phyloP scores from a whole-genome alignment of 1,140 invertebrate species.

The Pogonomyrmex barbatus region DNA sequence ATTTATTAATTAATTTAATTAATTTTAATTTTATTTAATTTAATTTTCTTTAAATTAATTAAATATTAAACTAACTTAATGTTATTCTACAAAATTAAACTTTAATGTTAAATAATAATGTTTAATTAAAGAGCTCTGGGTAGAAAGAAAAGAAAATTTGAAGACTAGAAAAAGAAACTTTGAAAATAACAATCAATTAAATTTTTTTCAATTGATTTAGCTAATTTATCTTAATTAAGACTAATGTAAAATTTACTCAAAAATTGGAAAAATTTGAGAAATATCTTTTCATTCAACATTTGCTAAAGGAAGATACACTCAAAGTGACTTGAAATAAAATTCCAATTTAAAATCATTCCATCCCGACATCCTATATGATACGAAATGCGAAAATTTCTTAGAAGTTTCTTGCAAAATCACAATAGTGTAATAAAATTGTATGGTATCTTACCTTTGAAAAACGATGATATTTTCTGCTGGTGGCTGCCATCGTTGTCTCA shows the following conservation, averaged over 20 bases:
- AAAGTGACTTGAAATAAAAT: not conserved
- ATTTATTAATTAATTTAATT: too few relatives aligned
- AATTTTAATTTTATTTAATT: too few relatives aligned
- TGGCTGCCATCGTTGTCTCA: slow-evolving; percentile 53
- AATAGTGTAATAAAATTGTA: slow-evolving; percentile 24
- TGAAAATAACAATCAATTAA: not conserved
- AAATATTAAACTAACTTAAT: too few relatives aligned
- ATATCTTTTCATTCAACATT: not conserved
- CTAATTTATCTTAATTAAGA: not conserved
- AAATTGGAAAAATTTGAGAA: not conserved
- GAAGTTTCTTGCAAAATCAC: not conserved
- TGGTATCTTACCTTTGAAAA: slow-evolving; percentile 69
- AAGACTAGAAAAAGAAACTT: not conserved
- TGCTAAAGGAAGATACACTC: not conserved
- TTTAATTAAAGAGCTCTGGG: not conserved
- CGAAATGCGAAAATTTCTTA: not conserved
- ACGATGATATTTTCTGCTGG: slow-evolving; percentile 50
- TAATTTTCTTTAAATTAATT: too few relatives aligned
- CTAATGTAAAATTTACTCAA: not conserved
- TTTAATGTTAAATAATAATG: too few relatives aligned
- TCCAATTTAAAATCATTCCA: not conserved
- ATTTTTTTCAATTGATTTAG: not conserved
- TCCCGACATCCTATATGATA: not conserved
- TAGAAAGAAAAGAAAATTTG: too few relatives aligned
- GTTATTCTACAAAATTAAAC: too few relatives aligned